Conservation (phyloP, 2,797 vertebrate species). For the Antrozous pallidus region DNA sequence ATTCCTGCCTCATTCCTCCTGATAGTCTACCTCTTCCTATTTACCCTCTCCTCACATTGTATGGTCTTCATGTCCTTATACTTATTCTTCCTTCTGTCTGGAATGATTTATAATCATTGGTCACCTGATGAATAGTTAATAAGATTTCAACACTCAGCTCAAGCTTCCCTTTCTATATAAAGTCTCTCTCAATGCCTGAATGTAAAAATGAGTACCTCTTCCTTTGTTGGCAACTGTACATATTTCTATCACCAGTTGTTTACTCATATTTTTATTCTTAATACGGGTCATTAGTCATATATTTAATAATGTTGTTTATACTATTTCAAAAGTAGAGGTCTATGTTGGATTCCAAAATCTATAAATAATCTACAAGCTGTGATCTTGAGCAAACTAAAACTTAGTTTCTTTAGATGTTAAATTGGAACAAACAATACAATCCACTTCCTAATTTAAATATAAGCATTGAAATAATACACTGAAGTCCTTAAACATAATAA, state of each 20-base stretch:
- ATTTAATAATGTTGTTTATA: neutral
- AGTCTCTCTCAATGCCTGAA: neutral
- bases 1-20: neutral
- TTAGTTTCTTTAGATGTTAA: neutral
- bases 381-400: neutral
- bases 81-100: neutral
- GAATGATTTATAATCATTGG: neutral
- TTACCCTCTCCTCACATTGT: neutral
- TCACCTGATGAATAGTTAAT: neutral
- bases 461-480: neutral
- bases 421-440: neutral
- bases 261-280: neutral
- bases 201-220: neutral
- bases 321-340: neutral
- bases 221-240: neutral
- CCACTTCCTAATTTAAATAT: neutral
- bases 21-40: neutral
- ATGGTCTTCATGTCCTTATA: neutral
- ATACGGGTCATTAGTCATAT: neutral
- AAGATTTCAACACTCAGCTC: neutral
- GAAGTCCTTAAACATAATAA: neutral
- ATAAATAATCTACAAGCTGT: neutral
- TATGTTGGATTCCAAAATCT: constrained; percentile 4
- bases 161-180: neutral
- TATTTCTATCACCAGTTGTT: neutral